Conservation (phyloP, 2,797 vertebrate genomes). For the Rhyacichthys aspro region DNA sequence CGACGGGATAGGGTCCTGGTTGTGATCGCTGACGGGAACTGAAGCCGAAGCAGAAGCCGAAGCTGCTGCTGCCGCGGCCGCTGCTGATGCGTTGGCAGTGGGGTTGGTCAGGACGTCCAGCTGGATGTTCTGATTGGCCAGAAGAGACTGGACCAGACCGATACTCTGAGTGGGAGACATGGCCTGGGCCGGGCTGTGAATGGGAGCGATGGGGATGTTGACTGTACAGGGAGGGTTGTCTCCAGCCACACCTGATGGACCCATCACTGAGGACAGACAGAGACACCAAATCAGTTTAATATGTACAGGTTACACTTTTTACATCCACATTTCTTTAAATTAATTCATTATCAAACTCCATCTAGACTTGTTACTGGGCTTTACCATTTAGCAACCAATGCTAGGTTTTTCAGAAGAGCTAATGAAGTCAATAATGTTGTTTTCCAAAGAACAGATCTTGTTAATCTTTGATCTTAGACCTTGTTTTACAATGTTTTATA, state of each 20-base stretch:
- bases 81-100: conserved; percentile 77
- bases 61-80: conserved; percentile 71
- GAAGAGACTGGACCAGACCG: conserved; percentile 94
- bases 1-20: conserved; percentile 76
- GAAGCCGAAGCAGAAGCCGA: conserved; percentile 29
- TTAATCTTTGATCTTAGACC: no score
- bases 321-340: no score
- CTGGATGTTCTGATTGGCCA: conserved; percentile 98
- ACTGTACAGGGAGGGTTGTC: conserved; percentile 95
- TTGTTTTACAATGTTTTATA: no score
- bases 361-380: no score
- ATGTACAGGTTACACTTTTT: not conserved
- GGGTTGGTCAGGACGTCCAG: conserved; percentile 93
- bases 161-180: conserved; percentile 99
- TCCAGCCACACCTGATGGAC: conserved; percentile 90
- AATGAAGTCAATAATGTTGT: no score
- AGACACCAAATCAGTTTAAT: conserved; percentile 6
- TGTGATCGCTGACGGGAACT: conserved; percentile 73
- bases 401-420: no score
- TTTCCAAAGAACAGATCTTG: no score
- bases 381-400: no score
- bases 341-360: no score
- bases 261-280: conserved; percentile 83
- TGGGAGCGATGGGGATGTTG: conserved; percentile 98
- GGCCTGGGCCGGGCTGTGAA: conserved; percentile 97